Percentiles rank a stretch among this genome's conserved stretches.
Conservation (phyloP, 2,113 vertebrate species). For the Eulemur rufifrons region DNA sequence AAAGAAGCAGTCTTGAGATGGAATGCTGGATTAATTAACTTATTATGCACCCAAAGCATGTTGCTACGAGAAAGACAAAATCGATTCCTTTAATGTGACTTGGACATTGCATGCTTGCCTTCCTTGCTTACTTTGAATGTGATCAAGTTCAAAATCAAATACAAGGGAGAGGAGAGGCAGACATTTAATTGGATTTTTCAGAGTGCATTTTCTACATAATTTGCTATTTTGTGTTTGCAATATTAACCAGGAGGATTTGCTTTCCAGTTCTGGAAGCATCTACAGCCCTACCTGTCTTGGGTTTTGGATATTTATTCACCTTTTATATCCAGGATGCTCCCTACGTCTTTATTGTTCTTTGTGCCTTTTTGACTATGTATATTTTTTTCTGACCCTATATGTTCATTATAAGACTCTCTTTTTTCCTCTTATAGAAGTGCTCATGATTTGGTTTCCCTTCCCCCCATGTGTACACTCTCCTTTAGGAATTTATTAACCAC, state of each 20-base stretch:
- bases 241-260: not conserved
- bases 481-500: not conserved
- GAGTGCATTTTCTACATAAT: not conserved
- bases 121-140: slow-evolving; percentile 7
- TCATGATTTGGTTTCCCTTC: not conserved
- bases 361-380: not conserved
- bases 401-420: not conserved
- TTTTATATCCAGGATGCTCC: not conserved
- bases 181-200: slow-evolving; percentile 29
- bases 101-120: not conserved
- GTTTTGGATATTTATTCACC: not conserved
- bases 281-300: not conserved
- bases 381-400: not conserved
- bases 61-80: not conserved
- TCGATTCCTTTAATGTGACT: slow-evolving; percentile 21
- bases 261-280: not conserved
- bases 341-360: not conserved
- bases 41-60: not conserved
- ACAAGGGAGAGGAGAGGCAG: not conserved
- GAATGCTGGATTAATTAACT: not conserved
- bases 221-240: not conserved
- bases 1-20: not conserved
- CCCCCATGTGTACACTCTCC: not conserved
- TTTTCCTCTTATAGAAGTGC: not conserved
- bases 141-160: slow-evolving; percentile 33